These are phyloP conservation scores for Eupsilia transversa DNA, from an alignment of 2,888 invertebrate species.

Conservation along the genomic window DNA sequence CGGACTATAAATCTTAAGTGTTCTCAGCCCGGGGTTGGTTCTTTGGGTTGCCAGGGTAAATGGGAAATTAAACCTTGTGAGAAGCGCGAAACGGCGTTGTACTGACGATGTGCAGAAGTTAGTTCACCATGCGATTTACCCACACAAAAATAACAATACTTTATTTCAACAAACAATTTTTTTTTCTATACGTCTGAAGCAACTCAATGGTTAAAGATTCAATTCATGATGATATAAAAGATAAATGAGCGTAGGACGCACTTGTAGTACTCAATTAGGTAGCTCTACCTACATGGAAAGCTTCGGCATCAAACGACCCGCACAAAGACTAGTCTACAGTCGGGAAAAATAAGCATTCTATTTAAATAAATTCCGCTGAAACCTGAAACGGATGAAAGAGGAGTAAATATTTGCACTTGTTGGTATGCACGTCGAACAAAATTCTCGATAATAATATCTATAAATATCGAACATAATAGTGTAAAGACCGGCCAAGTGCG, in stretches of 20 bases:
- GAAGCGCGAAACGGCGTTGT: constrained; percentile 1
- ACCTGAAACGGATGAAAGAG: not conserved
- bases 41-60: not conserved
- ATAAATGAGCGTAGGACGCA: not conserved
- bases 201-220: not conserved
- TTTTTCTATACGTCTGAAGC: not conserved
- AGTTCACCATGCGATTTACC: not conserved
- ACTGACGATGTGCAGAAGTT: not conserved
- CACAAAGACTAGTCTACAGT: not conserved
- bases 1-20: constrained; percentile 48
- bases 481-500: too few species aligned
- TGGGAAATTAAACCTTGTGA: not conserved
- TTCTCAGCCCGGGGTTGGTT: constrained; percentile 4
- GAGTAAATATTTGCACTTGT: not conserved
- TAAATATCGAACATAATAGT: constrained; percentile 1
- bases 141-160: not conserved
- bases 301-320: not conserved
- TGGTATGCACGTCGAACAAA: not conserved
- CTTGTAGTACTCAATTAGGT: not conserved
- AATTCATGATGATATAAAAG: not conserved
- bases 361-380: not conserved
- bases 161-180: not conserved
- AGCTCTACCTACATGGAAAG: not conserved
- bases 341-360: not conserved
- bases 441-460: not conserved